phyloP scores from a whole-genome alignment of 2,113 vertebrate species.

The Gasterosteus aculeatus region DNA sequence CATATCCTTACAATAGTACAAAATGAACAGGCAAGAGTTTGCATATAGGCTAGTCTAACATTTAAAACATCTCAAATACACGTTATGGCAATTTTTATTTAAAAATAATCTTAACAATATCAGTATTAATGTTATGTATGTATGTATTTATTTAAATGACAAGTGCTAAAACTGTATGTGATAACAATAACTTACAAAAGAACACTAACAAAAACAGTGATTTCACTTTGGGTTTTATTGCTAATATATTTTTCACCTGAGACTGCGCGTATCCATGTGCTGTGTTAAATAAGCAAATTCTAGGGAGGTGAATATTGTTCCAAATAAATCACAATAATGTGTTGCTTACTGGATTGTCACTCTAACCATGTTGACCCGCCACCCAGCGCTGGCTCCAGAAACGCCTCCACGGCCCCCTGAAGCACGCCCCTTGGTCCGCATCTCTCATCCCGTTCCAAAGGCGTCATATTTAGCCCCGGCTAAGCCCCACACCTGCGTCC shows the following conservation, averaged over 20 bases:
- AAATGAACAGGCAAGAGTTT: too few relatives aligned
- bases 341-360: background rate
- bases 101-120: too few relatives aligned
- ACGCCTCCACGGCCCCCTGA: constrained; percentile 30
- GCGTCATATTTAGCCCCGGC: constrained; percentile 69
- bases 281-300: background rate
- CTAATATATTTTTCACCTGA: background rate
- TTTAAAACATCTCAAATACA: too few relatives aligned
- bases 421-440: constrained; percentile 26
- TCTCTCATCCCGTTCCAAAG: constrained; percentile 70
- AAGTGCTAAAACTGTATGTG: too few relatives aligned
- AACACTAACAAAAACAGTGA: too few relatives aligned
- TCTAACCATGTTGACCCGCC: constrained; percentile 8
- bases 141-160: too few relatives aligned
- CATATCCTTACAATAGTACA: too few relatives aligned
- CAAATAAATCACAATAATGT: background rate
- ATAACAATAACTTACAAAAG: too few relatives aligned
- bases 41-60: too few relatives aligned
- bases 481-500: constrained; percentile 64
- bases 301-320: background rate
- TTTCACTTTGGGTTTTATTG: background rate
- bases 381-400: constrained; percentile 36
- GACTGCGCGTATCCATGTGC: background rate
- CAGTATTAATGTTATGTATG: too few relatives aligned
- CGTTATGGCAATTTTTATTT: too few relatives aligned